phyloP scores from a whole-genome alignment of 2,888 invertebrate genomes.

The Lasius fuliginosus region DNA sequence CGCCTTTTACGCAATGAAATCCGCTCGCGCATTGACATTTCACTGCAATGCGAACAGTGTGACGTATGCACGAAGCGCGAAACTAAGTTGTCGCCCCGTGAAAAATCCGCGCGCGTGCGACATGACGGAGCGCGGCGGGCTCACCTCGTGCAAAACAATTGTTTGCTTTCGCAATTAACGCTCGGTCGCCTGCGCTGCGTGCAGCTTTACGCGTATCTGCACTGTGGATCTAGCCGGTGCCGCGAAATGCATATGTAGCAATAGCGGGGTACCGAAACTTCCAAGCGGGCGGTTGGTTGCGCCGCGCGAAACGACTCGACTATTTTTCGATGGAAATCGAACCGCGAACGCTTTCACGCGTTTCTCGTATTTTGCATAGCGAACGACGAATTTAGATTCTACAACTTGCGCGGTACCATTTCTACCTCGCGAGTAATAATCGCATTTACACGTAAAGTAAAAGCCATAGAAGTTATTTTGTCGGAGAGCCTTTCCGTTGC shows the following conservation, averaged over 20 bases:
- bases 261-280: slow-evolving; percentile 6
- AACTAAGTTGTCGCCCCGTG: slow-evolving; percentile 56
- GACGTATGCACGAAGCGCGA: slow-evolving; percentile 52
- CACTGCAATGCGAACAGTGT: slow-evolving; percentile 1
- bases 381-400: slow-evolving; percentile 15
- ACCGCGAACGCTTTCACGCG: slow-evolving; percentile 40
- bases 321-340: slow-evolving; percentile 43
- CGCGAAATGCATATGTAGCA: slow-evolving; percentile 44
- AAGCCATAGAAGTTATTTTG: not conserved
- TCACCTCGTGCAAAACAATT: slow-evolving; percentile 53
- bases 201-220: slow-evolving; percentile 40
- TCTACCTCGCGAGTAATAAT: not conserved
- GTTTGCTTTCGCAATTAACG: slow-evolving; percentile 59
- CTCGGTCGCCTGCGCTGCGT: slow-evolving; percentile 45
- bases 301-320: slow-evolving; percentile 32
- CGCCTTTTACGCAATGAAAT: slow-evolving; percentile 48
- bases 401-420: not conserved
- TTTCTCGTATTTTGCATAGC: slow-evolving; percentile 28
- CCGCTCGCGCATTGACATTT: slow-evolving; percentile 23
- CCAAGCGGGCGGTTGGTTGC: slow-evolving; percentile 8
- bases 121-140: slow-evolving; percentile 12
- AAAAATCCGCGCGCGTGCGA: slow-evolving; percentile 32
- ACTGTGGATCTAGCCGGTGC: slow-evolving; percentile 19
- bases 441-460: not conserved
- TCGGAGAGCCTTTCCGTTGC: not conserved